phyloP scores from a whole-genome alignment of 92 coral and sea anemone genomes.

The Micromussa lordhowensis region DNA sequence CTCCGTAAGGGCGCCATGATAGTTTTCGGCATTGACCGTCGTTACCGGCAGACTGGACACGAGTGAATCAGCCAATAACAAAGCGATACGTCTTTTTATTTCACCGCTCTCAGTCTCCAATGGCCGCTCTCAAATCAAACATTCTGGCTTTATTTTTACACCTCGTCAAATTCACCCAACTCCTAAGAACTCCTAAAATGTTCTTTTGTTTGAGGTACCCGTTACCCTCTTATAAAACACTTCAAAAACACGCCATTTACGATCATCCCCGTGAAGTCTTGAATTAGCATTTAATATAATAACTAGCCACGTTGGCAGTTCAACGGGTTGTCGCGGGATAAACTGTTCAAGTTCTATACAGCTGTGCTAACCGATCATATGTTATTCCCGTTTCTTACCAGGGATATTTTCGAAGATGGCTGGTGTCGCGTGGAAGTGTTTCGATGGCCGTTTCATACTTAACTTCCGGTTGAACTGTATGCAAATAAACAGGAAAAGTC shows the following conservation, averaged over 20 bases:
- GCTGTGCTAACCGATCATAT: too few species aligned
- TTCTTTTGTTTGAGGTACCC: background rate
- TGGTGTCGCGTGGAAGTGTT: too few species aligned
- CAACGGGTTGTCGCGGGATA: too few species aligned
- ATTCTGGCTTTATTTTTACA: too few species aligned
- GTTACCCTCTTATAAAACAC: background rate
- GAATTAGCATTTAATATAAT: background rate
- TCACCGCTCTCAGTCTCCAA: background rate
- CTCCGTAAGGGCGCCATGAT: constrained; percentile 72
- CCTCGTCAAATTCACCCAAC: background rate
- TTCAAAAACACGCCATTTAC: background rate
- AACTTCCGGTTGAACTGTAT: too few species aligned
- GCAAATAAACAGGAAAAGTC: too few species aligned
- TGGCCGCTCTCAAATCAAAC: background rate
- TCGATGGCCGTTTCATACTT: too few species aligned
- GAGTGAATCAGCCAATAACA: constrained; percentile 68
- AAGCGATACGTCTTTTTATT: constrained; percentile 69
- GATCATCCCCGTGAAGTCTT: background rate
- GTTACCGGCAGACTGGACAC: constrained; percentile 63
- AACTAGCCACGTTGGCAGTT: constrained; percentile 35
- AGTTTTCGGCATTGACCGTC: constrained; percentile 44
- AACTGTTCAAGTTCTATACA: too few species aligned
- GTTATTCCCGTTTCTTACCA: too few species aligned
- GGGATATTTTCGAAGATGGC: too few species aligned
- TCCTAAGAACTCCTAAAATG: background rate